Conservation (phyloP, 2,888 invertebrate genomes). For the Drosophila fungiperda region DNA sequence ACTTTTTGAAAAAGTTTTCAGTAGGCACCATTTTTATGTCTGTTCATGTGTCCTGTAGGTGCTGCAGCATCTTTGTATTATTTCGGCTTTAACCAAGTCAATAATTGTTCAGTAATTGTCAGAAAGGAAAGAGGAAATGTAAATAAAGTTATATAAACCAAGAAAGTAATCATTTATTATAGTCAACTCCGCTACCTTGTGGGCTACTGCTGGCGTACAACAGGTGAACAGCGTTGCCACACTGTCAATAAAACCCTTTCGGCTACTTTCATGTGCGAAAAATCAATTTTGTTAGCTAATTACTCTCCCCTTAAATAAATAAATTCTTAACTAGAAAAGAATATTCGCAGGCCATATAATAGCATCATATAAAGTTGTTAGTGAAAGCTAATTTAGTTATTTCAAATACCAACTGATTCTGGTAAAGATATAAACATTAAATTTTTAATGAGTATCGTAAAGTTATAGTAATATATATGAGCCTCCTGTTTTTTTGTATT, state of each 20-base stretch:
- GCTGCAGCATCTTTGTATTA: constrained; percentile 25
- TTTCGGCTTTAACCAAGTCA: constrained; percentile 10
- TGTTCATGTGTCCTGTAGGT: no score
- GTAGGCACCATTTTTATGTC: no score
- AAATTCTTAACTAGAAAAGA: neutral
- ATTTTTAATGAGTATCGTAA: neutral
- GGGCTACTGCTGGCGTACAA: constrained; percentile 67
- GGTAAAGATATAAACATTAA: neutral
- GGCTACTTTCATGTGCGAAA: constrained; percentile 21
- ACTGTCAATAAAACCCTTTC: constrained; percentile 12
- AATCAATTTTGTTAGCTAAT: constrained; percentile 35
- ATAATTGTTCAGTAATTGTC: neutral
- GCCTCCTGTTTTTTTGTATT: neutral
- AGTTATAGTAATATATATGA: neutral
- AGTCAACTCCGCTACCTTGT: constrained; percentile 45
- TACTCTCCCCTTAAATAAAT: neutral
- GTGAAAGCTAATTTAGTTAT: neutral
- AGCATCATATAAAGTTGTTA: neutral
- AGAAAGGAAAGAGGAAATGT: neutral
- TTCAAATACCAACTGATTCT: constrained; percentile 1
- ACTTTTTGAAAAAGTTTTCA: no score
- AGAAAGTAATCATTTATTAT: constrained; percentile 47
- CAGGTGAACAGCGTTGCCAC: constrained; percentile 64
- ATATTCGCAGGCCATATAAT: neutral
- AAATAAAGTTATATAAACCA: constrained; percentile 30